Evolutionary conservation across 2,888 invertebrate species (phyloP), one percentile per base, ranked within the genome.

Genomic region (Myopa tessellatipennis): DNA sequence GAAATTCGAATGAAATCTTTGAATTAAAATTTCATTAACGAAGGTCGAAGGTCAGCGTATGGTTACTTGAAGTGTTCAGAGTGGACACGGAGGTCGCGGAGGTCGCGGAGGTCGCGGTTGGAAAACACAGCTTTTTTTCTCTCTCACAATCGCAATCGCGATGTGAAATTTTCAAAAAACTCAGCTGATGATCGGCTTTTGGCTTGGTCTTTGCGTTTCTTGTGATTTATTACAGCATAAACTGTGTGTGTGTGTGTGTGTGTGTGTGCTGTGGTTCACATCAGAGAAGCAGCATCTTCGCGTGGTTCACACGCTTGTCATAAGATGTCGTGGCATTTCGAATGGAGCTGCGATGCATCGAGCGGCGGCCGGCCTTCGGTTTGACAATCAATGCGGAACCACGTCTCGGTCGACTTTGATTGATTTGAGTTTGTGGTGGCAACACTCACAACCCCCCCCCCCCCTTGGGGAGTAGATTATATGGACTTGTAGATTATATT

Each of bases 271-370:
- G 55, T 55, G 10, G 12, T 55, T 55, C 65, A 10, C n/a, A 61
- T 10, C 18, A 61, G 26, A 26, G 26, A 18, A 26, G 72, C 38
- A 38, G 18, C 73, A 45, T 45, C 45, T 50, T 40, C 73, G 26
- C 63, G 34, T n/a, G 63, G 61, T 73, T 73, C 73, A 26, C 73
- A 63, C 61, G 40, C 73, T 63, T 61, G 63, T 45, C 73, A 40
- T 36, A 70, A 38, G 70, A 52, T 55, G 70, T 36, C 55, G 26
- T 70, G 70, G 34, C 63, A 74, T 67, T 34, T 74, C 74, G 65
- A 74, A 45, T 74, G 38, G 65, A 74, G 74, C 74, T 52, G 16
- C n/a, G 72, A 58, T 61, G n/a, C n/a, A n/a, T n/a, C n/a, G n/a
- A n/a, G 61, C 45, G 26, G 40, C 26, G 45, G 36, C 18, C 14